Evolutionary conservation across 2,888 invertebrate species (phyloP).

Genomic region (Lasioglossum villosulum): DNA sequence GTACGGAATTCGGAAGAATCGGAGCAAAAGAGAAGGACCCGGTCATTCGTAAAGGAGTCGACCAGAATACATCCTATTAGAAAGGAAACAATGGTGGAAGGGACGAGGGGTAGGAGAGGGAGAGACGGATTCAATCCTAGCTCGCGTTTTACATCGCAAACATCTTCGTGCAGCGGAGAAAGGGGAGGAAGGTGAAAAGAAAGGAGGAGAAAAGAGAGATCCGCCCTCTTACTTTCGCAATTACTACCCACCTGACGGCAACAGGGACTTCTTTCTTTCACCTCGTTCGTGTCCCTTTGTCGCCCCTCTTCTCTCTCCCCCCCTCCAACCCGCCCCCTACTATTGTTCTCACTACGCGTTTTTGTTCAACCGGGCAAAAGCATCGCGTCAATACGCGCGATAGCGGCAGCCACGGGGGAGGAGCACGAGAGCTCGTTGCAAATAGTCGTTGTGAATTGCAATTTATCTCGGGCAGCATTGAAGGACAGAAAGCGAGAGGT

Average conservation of each 20-base stretch:
- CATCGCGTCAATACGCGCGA: conserved; percentile 46
- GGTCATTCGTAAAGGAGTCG: conserved; percentile 5
- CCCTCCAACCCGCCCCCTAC: neutral
- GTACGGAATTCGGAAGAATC: neutral
- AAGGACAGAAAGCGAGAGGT: conserved; percentile 7
- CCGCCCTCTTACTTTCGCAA: conserved; percentile 54
- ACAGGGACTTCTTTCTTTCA: conserved; percentile 34
- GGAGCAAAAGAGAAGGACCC: neutral
- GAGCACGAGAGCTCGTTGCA: conserved; percentile 26
- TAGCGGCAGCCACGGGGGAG: conserved; percentile 23
- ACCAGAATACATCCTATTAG: conserved; percentile 6
- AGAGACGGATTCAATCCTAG: conserved; percentile 20
- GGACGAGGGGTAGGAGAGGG: neutral
- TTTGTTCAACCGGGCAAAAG: conserved; percentile 50
- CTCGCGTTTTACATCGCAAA: conserved; percentile 30
- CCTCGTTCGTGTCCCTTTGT: conserved; percentile 8
- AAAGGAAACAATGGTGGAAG: neutral
- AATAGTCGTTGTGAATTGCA: conserved; percentile 55
- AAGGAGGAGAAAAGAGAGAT: conserved; percentile 32
- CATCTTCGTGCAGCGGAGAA: conserved; percentile 13
- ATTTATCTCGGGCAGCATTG: conserved; percentile 39
- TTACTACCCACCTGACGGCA: conserved; percentile 54
- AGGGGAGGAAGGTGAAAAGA: conserved; percentile 7
- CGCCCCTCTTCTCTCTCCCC: neutral
- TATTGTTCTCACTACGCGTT: conserved; percentile 38